phyloP scores from a whole-genome alignment of 2,888 invertebrate genomes.

The Diploptera punctata region DNA sequence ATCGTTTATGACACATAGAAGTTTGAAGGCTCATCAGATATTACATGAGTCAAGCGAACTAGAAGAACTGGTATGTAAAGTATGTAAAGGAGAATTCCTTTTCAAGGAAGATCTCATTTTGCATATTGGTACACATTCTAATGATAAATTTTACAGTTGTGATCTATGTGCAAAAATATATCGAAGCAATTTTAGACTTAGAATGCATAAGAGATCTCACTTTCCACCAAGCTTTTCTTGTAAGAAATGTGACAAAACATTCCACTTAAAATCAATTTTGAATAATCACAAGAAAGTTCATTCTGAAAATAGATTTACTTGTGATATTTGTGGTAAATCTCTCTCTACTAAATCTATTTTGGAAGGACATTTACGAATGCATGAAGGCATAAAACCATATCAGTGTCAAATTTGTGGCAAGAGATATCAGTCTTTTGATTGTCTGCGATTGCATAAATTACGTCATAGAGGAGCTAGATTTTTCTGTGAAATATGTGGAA shows the following conservation, averaged over 20 bases:
- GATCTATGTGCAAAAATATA: background rate
- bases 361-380: background rate
- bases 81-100: background rate
- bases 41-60: no score
- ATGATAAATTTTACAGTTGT: background rate
- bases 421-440: background rate
- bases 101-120: background rate
- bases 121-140: background rate
- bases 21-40: background rate
- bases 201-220: background rate
- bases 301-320: background rate
- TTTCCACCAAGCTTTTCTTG: background rate
- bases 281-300: background rate
- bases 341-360: background rate
- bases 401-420: background rate
- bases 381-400: background rate
- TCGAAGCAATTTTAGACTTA: background rate
- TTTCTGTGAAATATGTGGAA: background rate
- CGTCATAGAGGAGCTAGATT: background rate
- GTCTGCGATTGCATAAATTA: background rate
- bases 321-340: background rate
- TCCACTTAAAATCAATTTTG: background rate
- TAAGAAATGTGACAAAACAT: background rate
- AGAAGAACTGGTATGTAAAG: background rate
- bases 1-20: background rate